Evolutionary conservation across 2,797 vertebrate species (phyloP).

Genomic region (Spinibarbus caldwelli): DNA sequence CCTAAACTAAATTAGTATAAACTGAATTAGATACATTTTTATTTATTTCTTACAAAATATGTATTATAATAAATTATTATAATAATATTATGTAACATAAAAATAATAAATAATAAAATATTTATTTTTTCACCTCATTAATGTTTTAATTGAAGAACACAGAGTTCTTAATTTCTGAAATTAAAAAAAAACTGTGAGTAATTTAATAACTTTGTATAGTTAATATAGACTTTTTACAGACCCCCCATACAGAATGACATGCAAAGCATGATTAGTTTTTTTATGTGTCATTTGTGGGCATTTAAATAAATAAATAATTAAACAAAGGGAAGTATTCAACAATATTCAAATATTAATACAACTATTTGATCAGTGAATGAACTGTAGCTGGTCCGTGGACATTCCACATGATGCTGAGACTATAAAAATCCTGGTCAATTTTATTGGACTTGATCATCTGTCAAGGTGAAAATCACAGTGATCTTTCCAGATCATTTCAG

Average conservation of each 20-base stretch:
- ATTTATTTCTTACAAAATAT: not conserved
- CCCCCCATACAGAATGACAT: no score
- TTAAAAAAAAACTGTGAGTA: no score
- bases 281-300: not conserved
- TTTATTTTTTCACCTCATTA: no score
- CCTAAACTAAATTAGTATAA: no score
- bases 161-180: no score
- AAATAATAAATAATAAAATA: no score
- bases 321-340: not conserved
- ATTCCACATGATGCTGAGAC: not conserved
- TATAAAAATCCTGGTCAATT: not conserved
- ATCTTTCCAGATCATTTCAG: not conserved
- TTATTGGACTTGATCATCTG: not conserved
- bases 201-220: not conserved
- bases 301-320: not conserved
- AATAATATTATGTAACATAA: not conserved
- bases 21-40: no score
- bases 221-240: not conserved
- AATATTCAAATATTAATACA: not conserved
- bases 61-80: not conserved
- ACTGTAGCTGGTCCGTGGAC: not conserved
- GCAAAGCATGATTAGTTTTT: not conserved
- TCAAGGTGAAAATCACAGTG: not conserved
- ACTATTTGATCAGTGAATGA: not conserved
- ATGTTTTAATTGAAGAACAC: no score